A percentile compares a stretch with the other conserved stretches of the same genome.
Evolutionary conservation across 2,113 vertebrate genomes (phyloP).

Genomic region (Sinocyclocheilus grahami): DNA sequence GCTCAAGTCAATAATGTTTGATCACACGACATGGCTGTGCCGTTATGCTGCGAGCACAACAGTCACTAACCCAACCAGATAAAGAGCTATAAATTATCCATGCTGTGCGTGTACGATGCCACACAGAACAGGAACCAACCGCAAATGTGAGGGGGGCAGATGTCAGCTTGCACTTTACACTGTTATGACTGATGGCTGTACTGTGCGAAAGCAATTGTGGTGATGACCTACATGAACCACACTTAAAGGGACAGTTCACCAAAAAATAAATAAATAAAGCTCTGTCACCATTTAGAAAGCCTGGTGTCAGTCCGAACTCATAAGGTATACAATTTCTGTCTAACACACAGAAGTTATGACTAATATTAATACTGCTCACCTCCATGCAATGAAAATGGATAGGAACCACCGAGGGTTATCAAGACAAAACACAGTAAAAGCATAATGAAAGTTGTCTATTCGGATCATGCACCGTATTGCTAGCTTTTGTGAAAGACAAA

Average conservation of each 20-base stretch:
- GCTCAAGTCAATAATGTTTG: constrained; percentile 55
- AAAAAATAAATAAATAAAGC: not conserved
- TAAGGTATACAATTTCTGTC: no score
- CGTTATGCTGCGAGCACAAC: constrained; percentile 27
- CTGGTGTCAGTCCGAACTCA: not conserved
- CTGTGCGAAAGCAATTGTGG: constrained; percentile 28
- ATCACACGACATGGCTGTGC: constrained; percentile 30
- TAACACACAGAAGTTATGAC: not conserved
- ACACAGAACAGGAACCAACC: not conserved
- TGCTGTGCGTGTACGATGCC: not conserved
- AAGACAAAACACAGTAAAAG: not conserved
- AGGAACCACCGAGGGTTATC: no score
- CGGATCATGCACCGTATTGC: no score
- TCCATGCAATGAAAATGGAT: not conserved
- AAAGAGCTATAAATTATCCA: constrained; percentile 15
- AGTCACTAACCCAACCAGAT: constrained; percentile 25
- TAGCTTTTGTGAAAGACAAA: no score
- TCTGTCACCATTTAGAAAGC: not conserved
- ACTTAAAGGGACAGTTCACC: constrained; percentile 1
- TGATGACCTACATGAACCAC: constrained; percentile 41
- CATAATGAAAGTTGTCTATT: not conserved
- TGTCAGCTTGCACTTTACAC: constrained; percentile 24
- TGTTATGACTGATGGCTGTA: constrained; percentile 7
- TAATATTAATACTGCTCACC: not conserved
- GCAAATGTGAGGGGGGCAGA: not conserved